Conservation (phyloP, 1,140 invertebrate genomes). For the Belonocnema kinseyi region DNA sequence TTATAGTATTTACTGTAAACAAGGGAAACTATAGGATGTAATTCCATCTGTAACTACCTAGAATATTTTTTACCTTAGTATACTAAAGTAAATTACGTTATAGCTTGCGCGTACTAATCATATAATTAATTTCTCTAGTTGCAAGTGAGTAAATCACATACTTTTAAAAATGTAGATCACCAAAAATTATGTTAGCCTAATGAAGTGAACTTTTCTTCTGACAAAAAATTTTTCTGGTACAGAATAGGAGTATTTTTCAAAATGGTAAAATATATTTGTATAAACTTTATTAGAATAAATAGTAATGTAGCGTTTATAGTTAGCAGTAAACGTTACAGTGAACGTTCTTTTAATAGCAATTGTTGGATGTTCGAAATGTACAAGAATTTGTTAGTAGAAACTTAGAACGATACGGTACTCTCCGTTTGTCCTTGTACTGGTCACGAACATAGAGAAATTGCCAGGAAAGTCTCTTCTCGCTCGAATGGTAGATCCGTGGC, state of each 20-base stretch:
- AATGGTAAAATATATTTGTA: too few relatives aligned
- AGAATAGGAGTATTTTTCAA: too few relatives aligned
- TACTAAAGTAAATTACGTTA: neutral
- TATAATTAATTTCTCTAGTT: slow-evolving; percentile 7
- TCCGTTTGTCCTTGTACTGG: slow-evolving; percentile 27
- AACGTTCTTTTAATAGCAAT: too few relatives aligned
- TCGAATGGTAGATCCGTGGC: slow-evolving; percentile 49
- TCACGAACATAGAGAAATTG: slow-evolving; percentile 54
- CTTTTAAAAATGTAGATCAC: neutral
- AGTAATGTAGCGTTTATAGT: too few relatives aligned
- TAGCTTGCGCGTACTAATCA: slow-evolving; percentile 5
- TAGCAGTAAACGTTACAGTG: too few relatives aligned
- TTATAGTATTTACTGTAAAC: slow-evolving; percentile 33
- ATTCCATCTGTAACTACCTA: neutral
- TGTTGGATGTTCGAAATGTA: too few relatives aligned
- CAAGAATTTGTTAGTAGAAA: neutral
- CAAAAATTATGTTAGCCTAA: too few relatives aligned
- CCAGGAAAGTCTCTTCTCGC: slow-evolving; percentile 45
- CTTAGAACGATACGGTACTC: neutral
- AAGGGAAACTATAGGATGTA: neutral
- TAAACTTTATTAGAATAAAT: too few relatives aligned
- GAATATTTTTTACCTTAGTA: neutral
- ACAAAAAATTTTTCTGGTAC: too few relatives aligned
- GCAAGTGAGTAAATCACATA: neutral
- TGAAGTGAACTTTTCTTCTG: too few relatives aligned